phyloP scores from a whole-genome alignment of 92 coral and sea anemone genomes.

The Actinernus sp. region DNA sequence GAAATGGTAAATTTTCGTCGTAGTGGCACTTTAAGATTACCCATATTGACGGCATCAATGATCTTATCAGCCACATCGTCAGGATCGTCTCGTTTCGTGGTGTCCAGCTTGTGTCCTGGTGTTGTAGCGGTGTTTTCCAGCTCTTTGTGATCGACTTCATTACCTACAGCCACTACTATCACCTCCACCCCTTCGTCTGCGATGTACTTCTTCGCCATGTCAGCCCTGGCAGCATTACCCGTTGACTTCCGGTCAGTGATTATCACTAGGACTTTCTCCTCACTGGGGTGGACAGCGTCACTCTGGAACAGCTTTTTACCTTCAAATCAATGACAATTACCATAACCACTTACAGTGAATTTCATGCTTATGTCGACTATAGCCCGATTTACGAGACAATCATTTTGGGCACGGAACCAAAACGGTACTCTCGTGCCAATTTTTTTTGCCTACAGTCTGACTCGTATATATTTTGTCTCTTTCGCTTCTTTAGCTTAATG shows the following conservation, averaged over 20 bases:
- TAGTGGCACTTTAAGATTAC: no score
- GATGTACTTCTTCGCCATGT: constrained; percentile 35
- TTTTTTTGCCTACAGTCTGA: no score
- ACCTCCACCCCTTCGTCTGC: constrained; percentile 47
- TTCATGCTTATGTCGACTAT: no score
- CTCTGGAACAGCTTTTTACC: constrained; percentile 32
- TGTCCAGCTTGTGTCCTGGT: constrained; percentile 16
- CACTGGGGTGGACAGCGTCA: constrained; percentile 28
- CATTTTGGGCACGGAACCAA: no score
- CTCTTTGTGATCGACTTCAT: constrained; percentile 34
- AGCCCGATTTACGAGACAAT: no score
- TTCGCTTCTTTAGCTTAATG: no score
- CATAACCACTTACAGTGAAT: not conserved
- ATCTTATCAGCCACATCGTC: constrained; percentile 25
- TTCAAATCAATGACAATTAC: not conserved
- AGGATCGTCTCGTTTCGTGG: constrained; percentile 10
- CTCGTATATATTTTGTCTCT: no score
- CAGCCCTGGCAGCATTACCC: constrained; percentile 28
- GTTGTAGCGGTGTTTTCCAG: constrained; percentile 41
- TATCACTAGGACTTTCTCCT: constrained; percentile 48
- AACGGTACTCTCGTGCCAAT: no score
- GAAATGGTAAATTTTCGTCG: no score
- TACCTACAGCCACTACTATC: constrained; percentile 52
- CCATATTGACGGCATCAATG: constrained; percentile 32
- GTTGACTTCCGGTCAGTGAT: constrained; percentile 62